These are phyloP conservation scores for Rhynchotus rufescens DNA, from an alignment of 2,797 vertebrate species.

Conservation along the genomic window DNA sequence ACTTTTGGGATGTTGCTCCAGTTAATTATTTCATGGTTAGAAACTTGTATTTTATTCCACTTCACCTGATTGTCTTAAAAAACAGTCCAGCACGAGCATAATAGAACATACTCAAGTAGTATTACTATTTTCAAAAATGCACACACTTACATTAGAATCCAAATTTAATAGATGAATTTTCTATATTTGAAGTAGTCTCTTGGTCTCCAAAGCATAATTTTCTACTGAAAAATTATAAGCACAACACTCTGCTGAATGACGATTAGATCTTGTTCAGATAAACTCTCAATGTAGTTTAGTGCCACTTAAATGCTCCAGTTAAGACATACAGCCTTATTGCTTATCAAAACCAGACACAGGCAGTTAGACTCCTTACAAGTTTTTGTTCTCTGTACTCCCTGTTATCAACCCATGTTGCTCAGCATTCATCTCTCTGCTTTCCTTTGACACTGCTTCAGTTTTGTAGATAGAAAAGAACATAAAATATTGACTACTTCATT, in stretches of 20 bases:
- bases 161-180: background rate
- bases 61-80: background rate
- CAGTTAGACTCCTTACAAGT: background rate
- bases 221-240: background rate
- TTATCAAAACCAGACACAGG: background rate
- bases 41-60: background rate
- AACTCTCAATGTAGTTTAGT: background rate
- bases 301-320: background rate
- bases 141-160: background rate
- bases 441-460: background rate
- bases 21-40: background rate
- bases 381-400: background rate
- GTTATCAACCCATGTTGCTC: background rate
- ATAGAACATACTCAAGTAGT: background rate
- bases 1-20: background rate
- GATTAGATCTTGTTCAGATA: background rate
- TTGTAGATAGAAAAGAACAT: background rate
- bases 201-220: background rate
- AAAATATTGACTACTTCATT: background rate
- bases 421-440: background rate
- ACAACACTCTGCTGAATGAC: background rate
- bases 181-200: background rate
- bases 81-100: background rate
- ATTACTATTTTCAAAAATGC: background rate
- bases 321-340: background rate